Evolutionary conservation across 2,888 invertebrate species (phyloP).

Genomic region (Rotaria macrura): DNA sequence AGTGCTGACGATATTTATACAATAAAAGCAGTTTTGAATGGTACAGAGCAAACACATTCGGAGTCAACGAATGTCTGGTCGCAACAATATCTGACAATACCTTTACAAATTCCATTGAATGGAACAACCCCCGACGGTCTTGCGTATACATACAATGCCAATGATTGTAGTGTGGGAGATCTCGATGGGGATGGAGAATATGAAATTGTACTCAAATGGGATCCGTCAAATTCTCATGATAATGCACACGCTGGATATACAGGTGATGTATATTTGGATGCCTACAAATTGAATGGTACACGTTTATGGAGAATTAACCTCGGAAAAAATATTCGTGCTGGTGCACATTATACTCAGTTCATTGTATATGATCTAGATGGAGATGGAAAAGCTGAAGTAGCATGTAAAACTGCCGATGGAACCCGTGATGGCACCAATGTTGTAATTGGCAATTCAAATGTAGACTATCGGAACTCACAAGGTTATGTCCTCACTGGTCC

Average conservation of each 20-base stretch:
- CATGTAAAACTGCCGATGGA: background rate
- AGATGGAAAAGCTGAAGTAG: background rate
- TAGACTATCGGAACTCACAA: background rate
- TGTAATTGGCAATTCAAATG: background rate
- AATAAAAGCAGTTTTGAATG: background rate
- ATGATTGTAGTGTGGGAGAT: background rate
- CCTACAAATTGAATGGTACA: background rate
- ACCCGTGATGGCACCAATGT: background rate
- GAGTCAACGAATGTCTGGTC: background rate
- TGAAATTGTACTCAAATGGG: background rate
- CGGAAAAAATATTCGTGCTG: background rate
- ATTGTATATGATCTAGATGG: background rate
- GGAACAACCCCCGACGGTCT: background rate
- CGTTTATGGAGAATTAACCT: background rate
- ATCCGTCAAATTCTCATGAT: background rate
- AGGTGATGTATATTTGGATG: background rate
- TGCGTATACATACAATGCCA: background rate
- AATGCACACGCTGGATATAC: background rate
- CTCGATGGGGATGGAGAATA: background rate
- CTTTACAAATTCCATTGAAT: background rate
- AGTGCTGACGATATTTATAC: background rate
- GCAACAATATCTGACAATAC: background rate
- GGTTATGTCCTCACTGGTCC: background rate
- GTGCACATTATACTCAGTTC: background rate
- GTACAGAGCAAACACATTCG: background rate